These are phyloP conservation scores for Phylloscopus trochiloides DNA, from an alignment of 2,113 vertebrate species.

Conservation along the genomic window DNA sequence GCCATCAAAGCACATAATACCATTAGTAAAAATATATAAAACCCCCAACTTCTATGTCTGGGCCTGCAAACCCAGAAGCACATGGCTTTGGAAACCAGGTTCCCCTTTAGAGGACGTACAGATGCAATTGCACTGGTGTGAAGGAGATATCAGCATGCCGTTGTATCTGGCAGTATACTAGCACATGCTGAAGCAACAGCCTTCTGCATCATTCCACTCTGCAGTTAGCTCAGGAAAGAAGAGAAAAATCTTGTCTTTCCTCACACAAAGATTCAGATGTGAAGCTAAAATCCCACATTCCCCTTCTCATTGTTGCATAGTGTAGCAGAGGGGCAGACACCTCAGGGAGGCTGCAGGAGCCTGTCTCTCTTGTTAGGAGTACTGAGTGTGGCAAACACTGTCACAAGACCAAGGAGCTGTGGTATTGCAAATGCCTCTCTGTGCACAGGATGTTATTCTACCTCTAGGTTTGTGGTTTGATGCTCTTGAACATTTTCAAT, in stretches of 20 bases:
- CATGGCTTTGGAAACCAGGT: neutral
- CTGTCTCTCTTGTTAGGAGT: neutral
- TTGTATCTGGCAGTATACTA: neutral
- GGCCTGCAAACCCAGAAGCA: neutral
- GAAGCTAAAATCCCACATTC: neutral
- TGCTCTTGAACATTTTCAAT: neutral
- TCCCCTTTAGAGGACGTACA: neutral
- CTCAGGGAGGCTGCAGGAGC: neutral
- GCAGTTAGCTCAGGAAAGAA: neutral
- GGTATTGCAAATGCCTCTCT: neutral
- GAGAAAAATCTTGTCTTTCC: neutral
- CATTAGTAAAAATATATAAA: neutral
- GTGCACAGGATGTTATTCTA: neutral
- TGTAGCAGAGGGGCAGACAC: neutral
- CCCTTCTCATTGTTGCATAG: neutral
- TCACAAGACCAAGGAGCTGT: slow-evolving; percentile 5
- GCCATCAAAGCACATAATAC: neutral
- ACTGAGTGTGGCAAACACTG: neutral
- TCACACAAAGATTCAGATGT: neutral
- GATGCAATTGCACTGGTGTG: neutral
- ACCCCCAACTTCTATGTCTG: neutral
- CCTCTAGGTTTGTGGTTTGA: neutral
- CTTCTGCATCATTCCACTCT: neutral
- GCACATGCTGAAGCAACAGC: neutral
- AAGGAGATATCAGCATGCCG: neutral